Percentiles rank a stretch among this genome's conserved stretches.
Evolutionary conservation across 2,888 invertebrate species (phyloP).

Genomic region (Arrhopalites spinosus): DNA sequence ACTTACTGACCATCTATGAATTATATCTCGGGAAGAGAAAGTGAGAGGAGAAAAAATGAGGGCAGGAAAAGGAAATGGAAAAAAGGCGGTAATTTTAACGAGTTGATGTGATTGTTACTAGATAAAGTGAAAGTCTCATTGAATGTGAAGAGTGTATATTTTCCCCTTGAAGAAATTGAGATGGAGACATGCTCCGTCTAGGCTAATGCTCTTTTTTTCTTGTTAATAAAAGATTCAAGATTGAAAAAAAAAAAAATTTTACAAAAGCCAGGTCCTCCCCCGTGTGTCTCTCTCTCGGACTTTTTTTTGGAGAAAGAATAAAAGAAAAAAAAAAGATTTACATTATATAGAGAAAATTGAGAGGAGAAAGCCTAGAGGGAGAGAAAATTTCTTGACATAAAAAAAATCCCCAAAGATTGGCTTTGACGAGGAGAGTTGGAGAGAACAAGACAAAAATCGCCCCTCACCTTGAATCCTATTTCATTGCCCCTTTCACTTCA

Average conservation of each 20-base stretch:
- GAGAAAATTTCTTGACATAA: conserved; percentile 19
- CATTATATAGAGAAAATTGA: background rate
- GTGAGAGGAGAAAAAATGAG: too few relatives aligned
- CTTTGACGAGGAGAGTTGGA: background rate
- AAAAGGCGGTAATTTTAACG: too few relatives aligned
- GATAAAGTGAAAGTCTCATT: too few relatives aligned
- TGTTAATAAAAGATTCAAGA: background rate
- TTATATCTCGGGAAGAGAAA: too few relatives aligned
- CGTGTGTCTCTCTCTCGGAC: background rate
- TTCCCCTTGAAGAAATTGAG: too few relatives aligned
- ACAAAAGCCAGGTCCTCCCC: background rate
- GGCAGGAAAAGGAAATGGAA: too few relatives aligned
- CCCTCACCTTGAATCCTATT: conserved; percentile 16
- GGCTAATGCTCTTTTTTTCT: background rate
- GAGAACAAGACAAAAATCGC: background rate
- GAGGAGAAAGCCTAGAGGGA: background rate
- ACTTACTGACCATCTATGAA: too few relatives aligned
- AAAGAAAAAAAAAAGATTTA: background rate
- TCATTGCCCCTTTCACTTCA: too few relatives aligned
- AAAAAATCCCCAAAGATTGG: conserved; percentile 6
- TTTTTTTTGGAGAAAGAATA: background rate
- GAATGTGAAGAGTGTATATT: too few relatives aligned
- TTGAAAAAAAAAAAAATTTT: background rate
- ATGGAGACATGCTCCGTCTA: too few relatives aligned
- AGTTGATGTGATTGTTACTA: too few relatives aligned